phyloP scores from a whole-genome alignment of 2,113 vertebrate species.

The Blennius ocellaris region DNA sequence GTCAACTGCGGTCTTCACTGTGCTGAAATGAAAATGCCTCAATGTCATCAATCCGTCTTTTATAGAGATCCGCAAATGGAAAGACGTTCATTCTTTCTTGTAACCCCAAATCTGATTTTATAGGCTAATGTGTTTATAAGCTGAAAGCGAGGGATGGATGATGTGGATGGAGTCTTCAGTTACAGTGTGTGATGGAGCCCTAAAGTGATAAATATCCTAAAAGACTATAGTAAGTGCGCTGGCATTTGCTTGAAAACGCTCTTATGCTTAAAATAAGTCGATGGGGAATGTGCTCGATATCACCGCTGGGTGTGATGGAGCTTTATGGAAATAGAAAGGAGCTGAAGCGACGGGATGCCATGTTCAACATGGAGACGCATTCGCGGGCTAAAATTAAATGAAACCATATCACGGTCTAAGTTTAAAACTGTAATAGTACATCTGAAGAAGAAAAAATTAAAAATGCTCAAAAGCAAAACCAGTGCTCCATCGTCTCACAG shows the following conservation, averaged over 20 bases:
- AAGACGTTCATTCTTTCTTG: background rate
- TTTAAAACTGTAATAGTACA: too few relatives aligned
- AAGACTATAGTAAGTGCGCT: background rate
- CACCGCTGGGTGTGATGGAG: background rate
- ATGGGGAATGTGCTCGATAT: background rate
- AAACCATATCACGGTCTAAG: background rate
- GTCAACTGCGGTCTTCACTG: background rate
- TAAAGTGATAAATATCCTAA: background rate
- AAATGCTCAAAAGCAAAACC: too few relatives aligned
- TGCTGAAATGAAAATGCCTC: background rate
- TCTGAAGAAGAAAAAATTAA: too few relatives aligned
- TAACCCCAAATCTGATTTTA: conserved; percentile 5
- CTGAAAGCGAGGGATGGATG: background rate
- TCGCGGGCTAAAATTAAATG: background rate
- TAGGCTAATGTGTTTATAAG: conserved; percentile 1
- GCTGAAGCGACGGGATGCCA: background rate
- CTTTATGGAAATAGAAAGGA: background rate
- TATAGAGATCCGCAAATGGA: background rate
- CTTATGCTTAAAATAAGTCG: background rate
- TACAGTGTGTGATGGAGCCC: background rate
- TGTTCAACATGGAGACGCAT: background rate
- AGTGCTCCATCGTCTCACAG: too few relatives aligned
- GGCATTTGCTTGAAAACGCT: background rate
- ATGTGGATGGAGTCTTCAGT: background rate
- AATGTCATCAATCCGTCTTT: conserved; percentile 4